These are phyloP conservation scores for Drosophila simulans DNA, from an alignment of 1,140 invertebrate species.

Conservation along the genomic window DNA sequence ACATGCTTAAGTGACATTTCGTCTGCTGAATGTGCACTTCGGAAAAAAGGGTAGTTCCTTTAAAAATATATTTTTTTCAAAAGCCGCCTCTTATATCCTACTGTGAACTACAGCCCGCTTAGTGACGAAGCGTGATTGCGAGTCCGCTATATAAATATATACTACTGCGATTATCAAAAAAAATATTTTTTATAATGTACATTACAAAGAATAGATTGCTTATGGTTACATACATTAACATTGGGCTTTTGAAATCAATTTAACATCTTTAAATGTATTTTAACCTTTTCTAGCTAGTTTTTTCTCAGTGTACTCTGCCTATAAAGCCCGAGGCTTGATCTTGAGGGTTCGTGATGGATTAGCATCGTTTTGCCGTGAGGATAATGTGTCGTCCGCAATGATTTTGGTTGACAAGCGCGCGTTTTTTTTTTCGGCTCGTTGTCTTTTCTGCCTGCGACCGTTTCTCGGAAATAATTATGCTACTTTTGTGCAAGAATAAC, in stretches of 20 bases:
- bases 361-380: constrained; percentile 78
- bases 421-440: constrained; percentile 19
- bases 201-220: too few relatives aligned
- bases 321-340: constrained; percentile 2
- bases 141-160: too few relatives aligned
- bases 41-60: not conserved
- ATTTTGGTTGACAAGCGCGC: constrained; percentile 75
- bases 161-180: too few relatives aligned
- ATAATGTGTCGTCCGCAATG: constrained; percentile 83
- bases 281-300: not conserved
- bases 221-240: too few relatives aligned
- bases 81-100: too few relatives aligned
- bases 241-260: too few relatives aligned
- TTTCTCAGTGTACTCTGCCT: constrained; percentile 18
- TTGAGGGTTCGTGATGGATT: constrained; percentile 74
- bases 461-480: constrained; percentile 84
- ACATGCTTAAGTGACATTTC: constrained; percentile 81
- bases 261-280: too few relatives aligned
- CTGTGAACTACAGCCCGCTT: too few relatives aligned
- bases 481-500: constrained; percentile 80
- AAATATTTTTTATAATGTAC: too few relatives aligned
- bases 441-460: constrained; percentile 13
- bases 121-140: too few relatives aligned
- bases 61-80: too few relatives aligned
- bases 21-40: constrained; percentile 34